phyloP scores from a whole-genome alignment of 2,888 invertebrate genomes.

The Cryptus armator region DNA sequence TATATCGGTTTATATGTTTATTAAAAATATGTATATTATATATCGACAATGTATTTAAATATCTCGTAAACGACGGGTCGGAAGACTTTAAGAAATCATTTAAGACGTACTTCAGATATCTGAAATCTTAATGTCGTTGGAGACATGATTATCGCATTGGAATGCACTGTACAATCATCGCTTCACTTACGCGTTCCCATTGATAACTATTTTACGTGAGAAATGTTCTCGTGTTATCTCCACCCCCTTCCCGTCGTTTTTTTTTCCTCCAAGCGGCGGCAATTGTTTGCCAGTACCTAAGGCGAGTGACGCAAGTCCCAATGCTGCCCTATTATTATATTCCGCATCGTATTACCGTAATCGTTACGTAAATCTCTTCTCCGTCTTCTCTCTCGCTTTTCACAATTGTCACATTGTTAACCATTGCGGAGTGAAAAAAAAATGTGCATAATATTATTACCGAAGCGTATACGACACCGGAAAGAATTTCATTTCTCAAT shows the following conservation, averaged over 20 bases:
- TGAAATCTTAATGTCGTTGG: neutral
- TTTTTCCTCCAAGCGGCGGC: neutral
- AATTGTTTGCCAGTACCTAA: neutral
- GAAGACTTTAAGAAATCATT: no score
- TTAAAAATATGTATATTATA: no score
- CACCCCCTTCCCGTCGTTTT: neutral
- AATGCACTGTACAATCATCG: no score
- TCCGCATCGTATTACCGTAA: constrained; percentile 1
- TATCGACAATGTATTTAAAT: no score
- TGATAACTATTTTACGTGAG: no score
- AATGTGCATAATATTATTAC: constrained; percentile 35
- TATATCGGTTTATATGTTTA: no score
- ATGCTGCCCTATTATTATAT: constrained; percentile 50
- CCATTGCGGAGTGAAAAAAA: constrained; percentile 34
- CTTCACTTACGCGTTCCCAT: no score
- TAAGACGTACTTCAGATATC: no score
- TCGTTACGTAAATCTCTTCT: constrained; percentile 51
- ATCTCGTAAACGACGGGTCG: no score
- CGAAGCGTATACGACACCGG: neutral
- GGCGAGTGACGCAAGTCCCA: constrained; percentile 56
- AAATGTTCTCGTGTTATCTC: no score
- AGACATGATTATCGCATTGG: no score
- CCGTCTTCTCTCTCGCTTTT: constrained; percentile 26
- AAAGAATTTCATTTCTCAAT: constrained; percentile 45
- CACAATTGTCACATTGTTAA: constrained; percentile 57